Evolutionary conservation across 2,888 invertebrate species (phyloP), one percentile per base, ranked within the genome.

Genomic region (Cosmopolites sordidus): DNA sequence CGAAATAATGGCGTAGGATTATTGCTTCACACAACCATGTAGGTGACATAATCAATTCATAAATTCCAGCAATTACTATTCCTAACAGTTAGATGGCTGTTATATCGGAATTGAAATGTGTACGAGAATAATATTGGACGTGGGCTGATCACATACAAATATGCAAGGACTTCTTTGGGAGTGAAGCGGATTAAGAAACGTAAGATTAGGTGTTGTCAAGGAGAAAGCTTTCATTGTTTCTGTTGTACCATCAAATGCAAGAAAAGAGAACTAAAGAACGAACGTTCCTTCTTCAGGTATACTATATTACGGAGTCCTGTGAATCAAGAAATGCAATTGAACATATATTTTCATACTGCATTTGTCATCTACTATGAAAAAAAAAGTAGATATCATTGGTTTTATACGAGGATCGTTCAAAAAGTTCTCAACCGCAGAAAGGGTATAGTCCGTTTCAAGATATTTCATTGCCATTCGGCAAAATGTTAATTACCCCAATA

Each of bases 81-180:
- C 33, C 41, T 52, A 52, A 43, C 42, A 18, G 39, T 43, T 49
- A 43, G 37, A 49, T 43, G 43, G 43, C 42, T 43, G 47, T 52
- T 52, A 52, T 47, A 43, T 44, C 41, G 42, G 45, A 45, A 45
- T 45, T 54, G 54, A 49, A 54, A 49, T 49, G 38, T 54, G 42
- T 43, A 48, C 33, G 33, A 50, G 45, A 40, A 46, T 54, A 54
- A 54, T 54, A 42, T 30, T 16, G 16, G 22, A 11, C 17, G 54
- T 54, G 54, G 54, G 54, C 43, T 37, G 55, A 38, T 50, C 43
- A 37, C 48, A 48, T 18, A 45, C 27, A 51, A 51, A 38, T 49
- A 56, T 51, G 56, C 56, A 48, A 56, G 52, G 56, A 56, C 56
- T 49, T 48, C 37, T 49, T 49, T 45, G 46, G 56, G 56, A 52